Base-by-base conservation (phyloP, 2,888 invertebrate genomes). In the Neelides folsomi region DNA sequence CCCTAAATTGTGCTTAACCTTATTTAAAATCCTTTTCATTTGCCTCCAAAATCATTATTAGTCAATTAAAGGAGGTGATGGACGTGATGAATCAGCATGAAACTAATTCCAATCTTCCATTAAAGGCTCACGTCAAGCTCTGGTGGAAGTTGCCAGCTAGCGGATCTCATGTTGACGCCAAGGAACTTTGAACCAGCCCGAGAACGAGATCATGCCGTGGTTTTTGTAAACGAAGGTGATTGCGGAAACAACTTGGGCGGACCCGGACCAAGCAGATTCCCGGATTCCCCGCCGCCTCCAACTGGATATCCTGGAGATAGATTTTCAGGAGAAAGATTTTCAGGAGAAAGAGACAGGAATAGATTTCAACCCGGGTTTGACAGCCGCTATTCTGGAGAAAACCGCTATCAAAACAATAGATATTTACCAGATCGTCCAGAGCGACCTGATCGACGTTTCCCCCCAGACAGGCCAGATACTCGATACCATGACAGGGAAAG, bases 121-220 rank as follows among this genome's bases (percentile, higher is more conserved):
- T 34, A 12, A 20, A 56, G 59, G 13, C 41, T 56, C 18, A 60
- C 60, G 7, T 54, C 54, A 18, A 49, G 42, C 39, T 51, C 53
- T 7, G 60, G 60, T 7, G 58, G 58, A 12, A 50, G 52, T 18
- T 58, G 58, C 48, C 61, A 61, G 41, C 38, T 61, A 1, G 57
- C 59, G 1, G 58, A 59, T 16, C 27, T 27, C 27, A 27, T 27
- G 48, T 46, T 15, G 54, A 55, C 15, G 43, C 52, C 6, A 36
- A 50, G 40, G 50, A 53, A 5, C 42, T 59, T 2, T 47, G 56
- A 9, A 50, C 56, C 56, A 4, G 51, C 58, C 0, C 49, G 60
- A 36, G 58, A 61, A 36, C 44, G 56, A 13, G 61, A 59, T n/a
- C 49, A 53, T 19, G 57, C 56, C 1, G 53, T 56, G n/a, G 48